Evolutionary conservation across 2,113 vertebrate genomes (phyloP).

Genomic region (Zosterops lateralis): DNA sequence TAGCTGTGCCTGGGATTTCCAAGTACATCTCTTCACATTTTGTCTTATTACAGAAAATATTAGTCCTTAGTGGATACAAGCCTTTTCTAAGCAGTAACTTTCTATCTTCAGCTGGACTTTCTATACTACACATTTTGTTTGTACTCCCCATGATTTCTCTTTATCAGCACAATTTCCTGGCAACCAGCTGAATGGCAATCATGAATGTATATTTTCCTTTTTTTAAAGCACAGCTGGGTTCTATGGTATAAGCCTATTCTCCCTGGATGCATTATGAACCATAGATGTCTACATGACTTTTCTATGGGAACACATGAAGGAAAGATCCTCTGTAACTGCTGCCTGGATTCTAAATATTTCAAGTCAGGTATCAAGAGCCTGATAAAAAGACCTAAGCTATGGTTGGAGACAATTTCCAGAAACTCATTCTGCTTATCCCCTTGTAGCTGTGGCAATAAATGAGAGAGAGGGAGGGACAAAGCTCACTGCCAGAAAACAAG

Average conservation of each 20-base stretch:
- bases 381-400: background rate
- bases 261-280: background rate
- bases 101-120: background rate
- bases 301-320: background rate
- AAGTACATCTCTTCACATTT: background rate
- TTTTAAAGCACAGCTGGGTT: background rate
- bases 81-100: background rate
- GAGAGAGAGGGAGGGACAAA: background rate
- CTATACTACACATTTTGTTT: background rate
- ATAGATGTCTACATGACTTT: background rate
- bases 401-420: background rate
- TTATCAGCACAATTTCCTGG: constrained; percentile 7
- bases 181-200: background rate
- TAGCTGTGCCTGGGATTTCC: background rate
- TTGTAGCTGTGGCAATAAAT: background rate
- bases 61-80: background rate
- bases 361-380: background rate
- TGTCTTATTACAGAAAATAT: background rate
- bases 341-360: background rate
- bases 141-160: background rate
- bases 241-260: background rate
- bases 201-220: background rate
- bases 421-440: background rate
- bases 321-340: background rate
- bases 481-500: background rate